Percentiles rank a stretch among this genome's conserved stretches.
These are phyloP conservation scores for Pagrus major DNA, from an alignment of 2,113 vertebrate genomes.

Conservation along the genomic window DNA sequence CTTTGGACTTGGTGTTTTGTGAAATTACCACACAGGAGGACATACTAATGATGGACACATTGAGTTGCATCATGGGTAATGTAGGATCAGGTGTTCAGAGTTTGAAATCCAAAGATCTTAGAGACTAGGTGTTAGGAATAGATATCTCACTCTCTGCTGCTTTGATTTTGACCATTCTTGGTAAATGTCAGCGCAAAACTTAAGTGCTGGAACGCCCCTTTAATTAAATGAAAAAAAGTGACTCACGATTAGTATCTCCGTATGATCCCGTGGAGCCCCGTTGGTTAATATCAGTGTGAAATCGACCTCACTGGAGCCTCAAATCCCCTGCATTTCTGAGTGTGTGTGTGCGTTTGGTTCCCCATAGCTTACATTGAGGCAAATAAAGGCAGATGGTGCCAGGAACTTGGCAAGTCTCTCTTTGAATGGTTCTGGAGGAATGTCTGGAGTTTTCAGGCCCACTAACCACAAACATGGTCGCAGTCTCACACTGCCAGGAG, in stretches of 20 bases:
- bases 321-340: slow-evolving; percentile 14
- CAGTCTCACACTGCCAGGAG: slow-evolving; percentile 31
- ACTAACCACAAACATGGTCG: slow-evolving; percentile 57
- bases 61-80: not conserved
- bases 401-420: slow-evolving; percentile 46
- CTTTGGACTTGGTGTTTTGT: not conserved
- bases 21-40: not conserved
- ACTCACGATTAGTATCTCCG: slow-evolving; percentile 5
- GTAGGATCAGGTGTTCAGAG: not conserved
- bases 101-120: not conserved
- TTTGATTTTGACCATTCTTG: not conserved
- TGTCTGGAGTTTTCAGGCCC: slow-evolving; percentile 57
- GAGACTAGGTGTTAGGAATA: not conserved
- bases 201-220: not conserved
- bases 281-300: slow-evolving; percentile 20
- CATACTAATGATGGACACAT: not conserved
- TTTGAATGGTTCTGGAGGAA: slow-evolving; percentile 58
- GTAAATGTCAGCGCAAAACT: not conserved
- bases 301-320: slow-evolving; percentile 17
- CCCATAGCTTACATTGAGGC: slow-evolving; percentile 24
- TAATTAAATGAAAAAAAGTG: not conserved
- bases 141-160: not conserved
- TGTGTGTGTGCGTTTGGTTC: not conserved
- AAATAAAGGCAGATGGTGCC: slow-evolving; percentile 41
- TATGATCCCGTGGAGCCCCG: slow-evolving; percentile 1